Evolutionary conservation across 2,797 vertebrate genomes (phyloP), one percentile per base, ranked within the genome.

Genomic region (Rousettus madagascariensis): DNA sequence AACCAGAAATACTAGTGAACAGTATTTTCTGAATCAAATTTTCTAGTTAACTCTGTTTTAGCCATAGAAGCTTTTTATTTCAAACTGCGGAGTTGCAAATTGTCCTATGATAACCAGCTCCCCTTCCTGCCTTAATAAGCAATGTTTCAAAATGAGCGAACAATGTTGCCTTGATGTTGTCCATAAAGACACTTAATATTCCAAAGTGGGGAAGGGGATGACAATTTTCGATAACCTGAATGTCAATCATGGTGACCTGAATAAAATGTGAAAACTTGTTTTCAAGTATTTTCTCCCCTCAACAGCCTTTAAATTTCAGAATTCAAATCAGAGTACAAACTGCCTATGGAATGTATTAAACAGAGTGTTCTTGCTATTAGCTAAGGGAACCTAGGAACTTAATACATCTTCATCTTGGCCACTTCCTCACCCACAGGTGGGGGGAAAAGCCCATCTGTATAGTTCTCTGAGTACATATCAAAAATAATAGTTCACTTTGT

Each of bases 31-130:
- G 66, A 75, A 86, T 24, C 33, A 41, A 71, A 68, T 65, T 41
- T 94, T 88, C 83, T 68, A 13, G 59, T 59, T 82, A 86, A 94
- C 66, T 95, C 82, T 38, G 7, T 59, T 94, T 83, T 22, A 75
- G n/a, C 72, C 74, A 82, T 0, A 19, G 12, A 79, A 11, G 12
- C 24, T 71, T 92, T 92, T 74, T 36, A 75, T 89, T 93, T 90
- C 66, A 91, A 49, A 11, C 10, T 63, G 4, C 3, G 16, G 30
- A 28, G 19, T 17, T 93, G 59, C 77, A 63, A 36, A 74, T 28
- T 6, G 36, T 91, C 78, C 86, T 46, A 16, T 59, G 13, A 20
- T 41, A 38, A 38, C 15, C 13, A 61, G 10, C 33, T 86, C 49
- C 10, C 36, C 36, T 16, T 63, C 43, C 11, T 36, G 30, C 12